Evolutionary conservation across 2,888 invertebrate species (phyloP), one percentile per base, ranked within the genome.

Genomic region (Bellardia pandia): DNA sequence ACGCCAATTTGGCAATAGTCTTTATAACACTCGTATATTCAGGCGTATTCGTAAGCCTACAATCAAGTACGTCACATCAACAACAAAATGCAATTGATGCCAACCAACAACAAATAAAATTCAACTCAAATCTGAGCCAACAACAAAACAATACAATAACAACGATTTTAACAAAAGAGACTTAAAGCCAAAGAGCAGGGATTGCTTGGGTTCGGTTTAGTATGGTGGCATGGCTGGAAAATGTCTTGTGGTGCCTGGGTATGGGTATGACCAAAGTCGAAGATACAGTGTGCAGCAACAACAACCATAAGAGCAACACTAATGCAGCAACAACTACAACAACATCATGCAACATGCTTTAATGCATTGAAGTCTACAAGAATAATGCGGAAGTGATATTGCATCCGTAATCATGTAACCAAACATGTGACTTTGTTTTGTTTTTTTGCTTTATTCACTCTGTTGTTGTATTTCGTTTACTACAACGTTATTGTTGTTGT

Each of bases 311-410:
- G 56, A 81, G 53, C 42, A 23, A 66, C 42, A 53, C 42, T 75
- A 75, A 42, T 48, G 77, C 86, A 86, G 60, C 79, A 79, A 64
- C 68, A 86, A 62, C 76, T 68, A 60, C 74, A 76, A 75, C 71
- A 84, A 64, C 53, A 74, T 77, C 88, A 86, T 85, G 85, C 78
- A 88, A 85, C 88, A 86, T 86, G 86, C 76, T 86, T 90, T 89
- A 88, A 86, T 89, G 90, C 88, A 90, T 91, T 91, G 88, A 53
- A 79, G 75, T 75, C 79, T 81, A 81, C 69, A 87, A 85, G 77
- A 88, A 85, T 80, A 86, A 82, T 81, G 88, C 88, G 87, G 87
- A 86, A 86, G 87, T 87, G 87, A 87, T 87, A 87, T 87, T 87
- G 87, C 87, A 87, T 87, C 87, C 87, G 87, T 87, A 87, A 85